phyloP scores from a whole-genome alignment of 2,888 invertebrate species.

The Harpalus rufipes region DNA sequence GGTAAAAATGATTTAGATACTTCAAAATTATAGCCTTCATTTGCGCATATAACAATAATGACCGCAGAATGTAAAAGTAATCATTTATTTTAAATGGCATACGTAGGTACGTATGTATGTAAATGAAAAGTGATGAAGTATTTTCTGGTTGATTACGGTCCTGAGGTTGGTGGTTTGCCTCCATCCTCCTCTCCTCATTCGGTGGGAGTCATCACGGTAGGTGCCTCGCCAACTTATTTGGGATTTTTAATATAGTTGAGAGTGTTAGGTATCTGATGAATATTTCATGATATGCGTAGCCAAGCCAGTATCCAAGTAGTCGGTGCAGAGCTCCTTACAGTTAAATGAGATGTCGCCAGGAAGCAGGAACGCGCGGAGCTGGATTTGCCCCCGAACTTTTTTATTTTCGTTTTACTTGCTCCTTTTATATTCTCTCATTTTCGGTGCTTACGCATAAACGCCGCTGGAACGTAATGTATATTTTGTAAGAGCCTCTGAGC shows the following conservation, averaged over 20 bases:
- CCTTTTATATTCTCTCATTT: conserved; percentile 74
- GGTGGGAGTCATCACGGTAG: conserved; percentile 66
- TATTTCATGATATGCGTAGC: conserved; percentile 77
- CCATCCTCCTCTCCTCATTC: too few species aligned
- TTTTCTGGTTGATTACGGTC: conserved; percentile 72
- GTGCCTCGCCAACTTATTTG: conserved; percentile 74
- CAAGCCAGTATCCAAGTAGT: conserved; percentile 75
- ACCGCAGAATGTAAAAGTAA: too few species aligned
- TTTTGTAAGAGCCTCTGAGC: conserved; percentile 74
- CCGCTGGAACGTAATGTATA: conserved; percentile 76
- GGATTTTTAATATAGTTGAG: conserved; percentile 78
- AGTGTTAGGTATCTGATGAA: conserved; percentile 77
- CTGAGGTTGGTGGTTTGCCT: conserved; percentile 69
- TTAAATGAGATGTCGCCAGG: conserved; percentile 75
- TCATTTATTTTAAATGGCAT: not conserved
- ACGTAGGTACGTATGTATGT: too few species aligned
- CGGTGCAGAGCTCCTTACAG: conserved; percentile 72
- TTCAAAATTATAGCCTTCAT: too few species aligned
- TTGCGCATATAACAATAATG: too few species aligned
- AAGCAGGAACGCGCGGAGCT: conserved; percentile 72
- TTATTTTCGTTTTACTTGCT: conserved; percentile 75
- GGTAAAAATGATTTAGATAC: too few species aligned
- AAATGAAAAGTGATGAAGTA: too few species aligned
- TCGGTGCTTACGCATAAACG: conserved; percentile 75
- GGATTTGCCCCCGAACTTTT: conserved; percentile 75